Base-by-base conservation (phyloP, 1,140 invertebrate species). In the Bombus pascuorum region DNA sequence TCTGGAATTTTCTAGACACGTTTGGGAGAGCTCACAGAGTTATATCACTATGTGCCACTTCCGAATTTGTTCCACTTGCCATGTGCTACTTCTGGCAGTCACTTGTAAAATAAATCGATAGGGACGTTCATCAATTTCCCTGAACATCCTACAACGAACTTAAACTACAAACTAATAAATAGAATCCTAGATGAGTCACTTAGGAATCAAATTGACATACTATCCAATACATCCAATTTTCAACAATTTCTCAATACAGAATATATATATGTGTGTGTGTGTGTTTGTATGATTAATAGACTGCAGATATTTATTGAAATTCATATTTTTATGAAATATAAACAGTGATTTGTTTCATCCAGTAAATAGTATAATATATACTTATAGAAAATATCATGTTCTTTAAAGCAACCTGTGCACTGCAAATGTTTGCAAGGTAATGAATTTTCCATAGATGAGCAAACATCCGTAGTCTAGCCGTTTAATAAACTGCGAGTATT, bases 1-100 rank as follows among this genome's bases (percentile, higher is more conserved):
- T n/a, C 8, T 44, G 39, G 28, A 39, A n/a, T 65, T 66, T 78
- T 65, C 15, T 42, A 34, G 34, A 32, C 15, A 32, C 4, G 66
- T 37, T 70, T 25, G 3, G 9, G 47, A 44, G 6, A 37, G 2
- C 10, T 37, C 22, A 32, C 2, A 47, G 12, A 39, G 4, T 37
- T 32, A 10, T 12, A 32, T 25, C 3, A n/a, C 62, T 12, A 25
- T 25, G 78, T 70, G 32, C 66, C 66, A 70, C 65, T 70, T 79
- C 59, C 32, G 44, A 68, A 70, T 80, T 80, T 13, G 78, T 70
- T 53, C 65, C 78, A 68, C 65, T 70, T 80, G 65, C 32, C 42
- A 53, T 42, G 78, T 53, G 32, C 66, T 34, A 80, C 65, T 79
- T 47, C 18, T 34, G 59, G 22, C 32, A 18, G 12, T 22, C 12